These are phyloP conservation scores for Tryphoninae sp. DNA, from an alignment of 2,888 invertebrate species.

Conservation along the genomic window DNA sequence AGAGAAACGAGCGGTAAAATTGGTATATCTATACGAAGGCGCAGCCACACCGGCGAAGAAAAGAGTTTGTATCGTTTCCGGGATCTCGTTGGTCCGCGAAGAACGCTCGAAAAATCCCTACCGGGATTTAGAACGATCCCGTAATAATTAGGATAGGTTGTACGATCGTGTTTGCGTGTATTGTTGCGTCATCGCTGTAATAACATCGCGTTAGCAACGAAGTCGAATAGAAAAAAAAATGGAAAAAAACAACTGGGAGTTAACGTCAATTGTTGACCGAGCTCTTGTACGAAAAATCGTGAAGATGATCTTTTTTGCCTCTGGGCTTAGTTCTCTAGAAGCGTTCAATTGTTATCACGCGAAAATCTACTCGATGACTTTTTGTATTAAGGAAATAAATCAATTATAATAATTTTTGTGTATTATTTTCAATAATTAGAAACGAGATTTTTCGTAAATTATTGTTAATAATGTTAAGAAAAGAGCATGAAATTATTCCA, in stretches of 20 bases:
- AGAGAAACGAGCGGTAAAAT: slow-evolving; percentile 44
- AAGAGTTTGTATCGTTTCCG: slow-evolving; percentile 47
- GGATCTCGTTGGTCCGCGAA: slow-evolving; percentile 35
- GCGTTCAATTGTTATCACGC: slow-evolving; percentile 17
- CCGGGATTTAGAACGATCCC: slow-evolving; percentile 55
- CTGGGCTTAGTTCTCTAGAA: not conserved
- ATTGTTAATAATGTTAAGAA: too few relatives aligned
- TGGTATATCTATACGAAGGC: slow-evolving; percentile 19
- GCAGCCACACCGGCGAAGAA: slow-evolving; percentile 11
- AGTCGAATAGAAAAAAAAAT: slow-evolving; percentile 20
- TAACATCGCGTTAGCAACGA: slow-evolving; percentile 24
- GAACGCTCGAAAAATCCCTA: slow-evolving; percentile 52
- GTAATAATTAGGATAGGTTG: slow-evolving; percentile 62
- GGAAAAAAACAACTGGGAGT: slow-evolving; percentile 28
- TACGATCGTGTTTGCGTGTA: slow-evolving; percentile 4
- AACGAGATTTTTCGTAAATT: not conserved
- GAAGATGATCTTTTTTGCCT: slow-evolving; percentile 17
- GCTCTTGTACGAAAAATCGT: slow-evolving; percentile 32
- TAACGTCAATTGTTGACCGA: slow-evolving; percentile 36
- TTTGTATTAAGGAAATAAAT: not conserved
- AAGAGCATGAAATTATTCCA: too few relatives aligned
- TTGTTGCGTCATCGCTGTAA: slow-evolving; percentile 51
- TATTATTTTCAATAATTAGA: not conserved
- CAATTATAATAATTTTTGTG: too few relatives aligned
- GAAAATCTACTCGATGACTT: not conserved